Percentiles rank a stretch among this genome's conserved stretches.
Conservation (phyloP, 2,888 invertebrate species). For the Colostygia pectinataria region DNA sequence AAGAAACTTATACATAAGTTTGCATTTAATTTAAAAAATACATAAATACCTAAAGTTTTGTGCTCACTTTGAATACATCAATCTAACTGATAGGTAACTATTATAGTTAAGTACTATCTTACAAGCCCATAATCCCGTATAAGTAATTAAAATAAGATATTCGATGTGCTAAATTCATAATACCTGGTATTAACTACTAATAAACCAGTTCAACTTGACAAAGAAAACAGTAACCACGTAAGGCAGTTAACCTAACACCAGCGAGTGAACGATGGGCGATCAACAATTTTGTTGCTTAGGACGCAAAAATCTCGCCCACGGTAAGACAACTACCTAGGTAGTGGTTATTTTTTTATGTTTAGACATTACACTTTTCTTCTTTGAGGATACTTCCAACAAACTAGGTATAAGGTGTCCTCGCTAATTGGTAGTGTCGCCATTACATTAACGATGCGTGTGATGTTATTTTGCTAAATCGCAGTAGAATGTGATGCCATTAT, state of each 20-base stretch:
- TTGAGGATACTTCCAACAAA: too few species aligned
- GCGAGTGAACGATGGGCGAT: too few species aligned
- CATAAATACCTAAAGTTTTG: constrained; percentile 17
- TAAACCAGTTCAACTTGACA: too few species aligned
- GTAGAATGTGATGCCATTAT: neutral
- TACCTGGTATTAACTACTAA: neutral
- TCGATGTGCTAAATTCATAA: constrained; percentile 24
- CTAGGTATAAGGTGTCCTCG: too few species aligned
- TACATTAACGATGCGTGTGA: constrained; percentile 6
- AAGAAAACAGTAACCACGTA: too few species aligned
- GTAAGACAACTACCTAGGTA: too few species aligned
- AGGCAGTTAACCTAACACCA: too few species aligned
- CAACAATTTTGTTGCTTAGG: too few species aligned
- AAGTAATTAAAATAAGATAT: constrained; percentile 19
- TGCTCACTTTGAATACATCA: constrained; percentile 14
- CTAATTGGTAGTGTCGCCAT: neutral
- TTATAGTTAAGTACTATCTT: constrained; percentile 22
- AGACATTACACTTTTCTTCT: too few species aligned
- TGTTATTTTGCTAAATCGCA: neutral
- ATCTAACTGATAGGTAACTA: constrained; percentile 32
- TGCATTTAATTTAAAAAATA: constrained; percentile 9
- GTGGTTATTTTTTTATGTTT: too few species aligned
- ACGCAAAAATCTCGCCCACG: too few species aligned
- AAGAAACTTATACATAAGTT: constrained; percentile 10
- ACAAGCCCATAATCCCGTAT: constrained; percentile 26